Conservation (phyloP, 1,140 invertebrate genomes). For the Amphibalanus amphitrite region DNA sequence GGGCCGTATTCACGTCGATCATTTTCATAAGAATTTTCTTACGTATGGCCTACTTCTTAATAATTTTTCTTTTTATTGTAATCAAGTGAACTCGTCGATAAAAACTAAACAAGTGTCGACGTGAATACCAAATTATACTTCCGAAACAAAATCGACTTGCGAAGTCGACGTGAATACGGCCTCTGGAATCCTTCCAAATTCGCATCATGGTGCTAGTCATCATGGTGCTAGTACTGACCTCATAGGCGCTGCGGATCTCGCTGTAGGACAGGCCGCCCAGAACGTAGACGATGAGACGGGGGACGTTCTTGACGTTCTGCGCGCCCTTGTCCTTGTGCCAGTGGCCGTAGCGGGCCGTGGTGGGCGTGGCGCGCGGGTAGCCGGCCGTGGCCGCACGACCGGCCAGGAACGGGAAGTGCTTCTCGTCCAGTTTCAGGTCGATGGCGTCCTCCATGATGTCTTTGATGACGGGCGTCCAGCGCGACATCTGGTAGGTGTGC, state of each 20-base stretch:
- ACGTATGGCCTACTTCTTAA: too few species aligned
- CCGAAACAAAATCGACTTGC: too few species aligned
- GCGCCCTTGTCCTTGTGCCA: slow-evolving; percentile 98
- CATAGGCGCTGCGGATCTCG: slow-evolving; percentile 94
- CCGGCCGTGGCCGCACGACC: slow-evolving; percentile 56
- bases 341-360: slow-evolving; percentile 80
- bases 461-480: slow-evolving; percentile 96
- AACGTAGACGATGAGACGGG: slow-evolving; percentile 87
- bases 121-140: too few species aligned
- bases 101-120: too few species aligned
- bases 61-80: too few species aligned
- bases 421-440: slow-evolving; percentile 89
- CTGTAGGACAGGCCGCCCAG: slow-evolving; percentile 92
- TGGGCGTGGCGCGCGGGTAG: slow-evolving; percentile 43
- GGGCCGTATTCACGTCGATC: too few species aligned
- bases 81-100: too few species aligned
- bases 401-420: slow-evolving; percentile 89
- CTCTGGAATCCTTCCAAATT: too few species aligned
- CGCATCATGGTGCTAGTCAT: too few species aligned
- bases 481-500: slow-evolving; percentile 97
- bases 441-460: slow-evolving; percentile 97
- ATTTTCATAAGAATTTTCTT: too few species aligned
- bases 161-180: too few species aligned
- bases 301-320: slow-evolving; percentile 85
- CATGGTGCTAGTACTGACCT: too few species aligned